Evolutionary conservation across 2,888 invertebrate species (phyloP), one percentile per base, ranked within the genome.

Genomic region (Isoperla grammatica): DNA sequence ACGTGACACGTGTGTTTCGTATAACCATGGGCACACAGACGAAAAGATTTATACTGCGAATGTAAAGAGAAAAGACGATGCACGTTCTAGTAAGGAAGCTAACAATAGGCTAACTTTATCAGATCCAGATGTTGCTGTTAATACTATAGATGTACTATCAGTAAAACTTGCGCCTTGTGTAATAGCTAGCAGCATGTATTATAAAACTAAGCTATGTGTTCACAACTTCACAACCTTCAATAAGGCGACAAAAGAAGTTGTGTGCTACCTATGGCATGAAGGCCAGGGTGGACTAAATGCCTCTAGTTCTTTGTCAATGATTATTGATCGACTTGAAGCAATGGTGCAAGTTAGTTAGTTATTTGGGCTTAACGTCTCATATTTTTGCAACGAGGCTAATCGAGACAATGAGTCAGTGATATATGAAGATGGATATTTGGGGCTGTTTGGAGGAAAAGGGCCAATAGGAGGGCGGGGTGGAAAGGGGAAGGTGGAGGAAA

Each of bases 181-280:
- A 17, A 63, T 65, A 54, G 66, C 67, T 13, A 45, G 65, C n/a
- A 61, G 64, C 12, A 65, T 63, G 50, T 68, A 68, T 57, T 69
- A 67, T 49, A 67, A 66, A 63, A 67, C 64, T 35, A 69, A 68
- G 62, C 56, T 68, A 15, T 67, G 65, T 61, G 67, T 68, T 6
- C 68, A 69, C 56, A 67, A 70, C 61, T 65, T 57, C 39, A 68
- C 68, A 37, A 64, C 59, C 58, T 65, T 59, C 57, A 64, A 67
- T 60, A 13, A 66, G 35, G 43, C 54, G 11, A 62, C 56, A 19
- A 66, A 64, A 60, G 62, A 66, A 40, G 67, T 64, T 3, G 42
- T 56, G 2, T 68, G 67, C 46, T 68, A 64, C 57, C 45, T 65
- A 23, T 69, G 66, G 66, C 64, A 69, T 45, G 66, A 69, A 57